A percentile compares a stretch with the other conserved stretches of the same genome.
Evolutionary conservation across 2,888 invertebrate genomes (phyloP).

Genomic region (Nephrotoma flavescens): DNA sequence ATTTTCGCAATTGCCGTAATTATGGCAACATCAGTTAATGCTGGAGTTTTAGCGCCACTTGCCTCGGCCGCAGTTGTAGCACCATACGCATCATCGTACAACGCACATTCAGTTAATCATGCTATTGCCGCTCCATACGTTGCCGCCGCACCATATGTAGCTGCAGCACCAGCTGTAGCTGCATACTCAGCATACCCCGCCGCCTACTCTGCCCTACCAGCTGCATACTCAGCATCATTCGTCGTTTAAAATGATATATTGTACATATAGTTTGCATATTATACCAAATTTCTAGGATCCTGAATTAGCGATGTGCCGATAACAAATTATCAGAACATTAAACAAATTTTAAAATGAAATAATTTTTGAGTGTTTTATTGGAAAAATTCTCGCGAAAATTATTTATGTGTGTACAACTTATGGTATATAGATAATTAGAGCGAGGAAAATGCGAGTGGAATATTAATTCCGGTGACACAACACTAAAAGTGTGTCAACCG

Average conservation of each 20-base stretch:
- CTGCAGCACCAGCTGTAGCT: constrained; percentile 17
- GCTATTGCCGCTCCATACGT: constrained; percentile 50
- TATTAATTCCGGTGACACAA: neutral
- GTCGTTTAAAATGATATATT: neutral
- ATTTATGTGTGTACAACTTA: neutral
- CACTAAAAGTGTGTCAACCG: neutral
- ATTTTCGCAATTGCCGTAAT: constrained; percentile 21
- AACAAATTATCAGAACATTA: neutral
- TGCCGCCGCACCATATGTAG: constrained; percentile 25
- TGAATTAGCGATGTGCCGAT: neutral
- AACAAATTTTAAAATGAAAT: neutral
- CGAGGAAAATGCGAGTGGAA: neutral
- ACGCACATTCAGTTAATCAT: constrained; percentile 59
- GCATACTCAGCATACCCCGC: constrained; percentile 13
- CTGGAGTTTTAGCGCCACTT: constrained; percentile 24
- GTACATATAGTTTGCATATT: neutral
- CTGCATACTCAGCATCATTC: neutral
- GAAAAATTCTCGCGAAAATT: neutral
- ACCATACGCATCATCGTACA: constrained; percentile 61
- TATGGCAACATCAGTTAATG: constrained; percentile 21
- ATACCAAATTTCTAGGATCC: neutral
- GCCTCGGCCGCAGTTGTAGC: constrained; percentile 43
- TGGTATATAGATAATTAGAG: neutral
- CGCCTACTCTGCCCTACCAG: neutral
- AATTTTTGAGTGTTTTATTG: neutral